A percentile compares a stretch with the other conserved stretches of the same genome.
These are phyloP conservation scores for Psettodes erumei DNA, from an alignment of 2,113 vertebrate species.

Conservation along the genomic window DNA sequence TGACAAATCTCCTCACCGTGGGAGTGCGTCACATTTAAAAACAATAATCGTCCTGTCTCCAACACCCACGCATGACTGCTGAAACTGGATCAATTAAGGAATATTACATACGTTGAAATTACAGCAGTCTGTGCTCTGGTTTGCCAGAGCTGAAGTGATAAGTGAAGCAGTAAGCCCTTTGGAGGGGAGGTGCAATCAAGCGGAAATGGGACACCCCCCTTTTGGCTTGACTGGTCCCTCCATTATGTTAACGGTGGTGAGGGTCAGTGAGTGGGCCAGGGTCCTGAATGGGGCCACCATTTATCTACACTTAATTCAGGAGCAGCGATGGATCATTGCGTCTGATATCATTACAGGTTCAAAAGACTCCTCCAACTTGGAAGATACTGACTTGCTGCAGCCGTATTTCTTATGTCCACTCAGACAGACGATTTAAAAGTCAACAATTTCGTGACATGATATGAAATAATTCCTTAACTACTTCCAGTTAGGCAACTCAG, in stretches of 20 bases:
- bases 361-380: constrained; percentile 28
- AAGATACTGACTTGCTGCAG: constrained; percentile 17
- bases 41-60: not conserved
- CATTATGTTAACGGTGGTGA: constrained; percentile 65
- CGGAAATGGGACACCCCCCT: constrained; percentile 39
- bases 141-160: constrained; percentile 18
- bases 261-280: constrained; percentile 48
- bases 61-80: constrained; percentile 4
- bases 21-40: constrained; percentile 23
- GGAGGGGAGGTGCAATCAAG: constrained; percentile 39
- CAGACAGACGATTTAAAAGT: constrained; percentile 2
- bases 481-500: constrained; percentile 61
- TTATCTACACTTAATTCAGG: constrained; percentile 21
- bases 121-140: constrained; percentile 20
- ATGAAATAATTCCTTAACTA: constrained; percentile 44
- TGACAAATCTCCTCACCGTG: not conserved
- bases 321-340: constrained; percentile 46
- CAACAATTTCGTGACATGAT: constrained; percentile 24
- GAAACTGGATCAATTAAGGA: constrained; percentile 35
- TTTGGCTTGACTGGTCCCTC: constrained; percentile 64
- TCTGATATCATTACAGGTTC: constrained; percentile 51
- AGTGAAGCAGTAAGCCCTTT: constrained; percentile 20
- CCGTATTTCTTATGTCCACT: constrained; percentile 10
- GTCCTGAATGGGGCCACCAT: constrained; percentile 44
- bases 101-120: constrained; percentile 20